Percentiles rank a stretch among this genome's conserved stretches.
These are phyloP conservation scores for Adelognathus sp. DNA, from an alignment of 2,888 invertebrate species.

Conservation along the genomic window DNA sequence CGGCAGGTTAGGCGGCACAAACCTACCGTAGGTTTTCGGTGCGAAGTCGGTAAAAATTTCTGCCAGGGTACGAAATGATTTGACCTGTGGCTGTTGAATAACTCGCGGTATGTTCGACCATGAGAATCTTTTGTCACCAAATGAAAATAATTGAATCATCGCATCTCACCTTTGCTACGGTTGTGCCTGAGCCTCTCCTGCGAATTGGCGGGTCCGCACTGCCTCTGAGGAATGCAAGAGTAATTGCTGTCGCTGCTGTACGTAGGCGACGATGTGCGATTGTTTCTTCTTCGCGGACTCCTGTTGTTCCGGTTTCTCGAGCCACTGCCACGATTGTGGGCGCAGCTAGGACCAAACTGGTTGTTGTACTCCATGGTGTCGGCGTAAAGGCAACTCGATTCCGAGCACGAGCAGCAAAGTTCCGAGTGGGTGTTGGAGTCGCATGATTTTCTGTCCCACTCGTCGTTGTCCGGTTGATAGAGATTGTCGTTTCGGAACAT, in stretches of 20 bases:
- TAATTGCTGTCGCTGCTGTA: slow-evolving; percentile 80
- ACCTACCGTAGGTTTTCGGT: too few species aligned
- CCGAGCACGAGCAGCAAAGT: slow-evolving; percentile 79
- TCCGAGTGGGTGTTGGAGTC: slow-evolving; percentile 80
- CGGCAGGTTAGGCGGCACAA: too few species aligned
- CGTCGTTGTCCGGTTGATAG: slow-evolving; percentile 78
- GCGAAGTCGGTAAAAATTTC: too few species aligned
- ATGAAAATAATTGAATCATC: not conserved
- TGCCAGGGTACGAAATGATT: too few species aligned
- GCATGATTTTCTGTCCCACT: slow-evolving; percentile 80
- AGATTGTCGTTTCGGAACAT: slow-evolving; percentile 74
- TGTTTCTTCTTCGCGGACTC: slow-evolving; percentile 76
- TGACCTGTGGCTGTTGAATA: not conserved
- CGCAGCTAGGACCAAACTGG: slow-evolving; percentile 71
- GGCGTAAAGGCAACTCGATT: slow-evolving; percentile 79
- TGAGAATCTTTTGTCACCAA: too few species aligned
- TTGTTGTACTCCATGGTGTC: slow-evolving; percentile 78
- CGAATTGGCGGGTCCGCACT: slow-evolving; percentile 75
- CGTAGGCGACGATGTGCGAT: slow-evolving; percentile 75
- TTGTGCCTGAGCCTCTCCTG: slow-evolving; percentile 79
- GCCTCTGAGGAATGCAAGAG: slow-evolving; percentile 78
- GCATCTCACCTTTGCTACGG: slow-evolving; percentile 76
- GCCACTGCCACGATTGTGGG: slow-evolving; percentile 69
- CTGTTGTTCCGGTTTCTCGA: slow-evolving; percentile 74
- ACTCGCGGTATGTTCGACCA: too few species aligned